Evolutionary conservation across 2,113 vertebrate genomes (phyloP).

Genomic region (Rhinopomastus cyanomelas): DNA sequence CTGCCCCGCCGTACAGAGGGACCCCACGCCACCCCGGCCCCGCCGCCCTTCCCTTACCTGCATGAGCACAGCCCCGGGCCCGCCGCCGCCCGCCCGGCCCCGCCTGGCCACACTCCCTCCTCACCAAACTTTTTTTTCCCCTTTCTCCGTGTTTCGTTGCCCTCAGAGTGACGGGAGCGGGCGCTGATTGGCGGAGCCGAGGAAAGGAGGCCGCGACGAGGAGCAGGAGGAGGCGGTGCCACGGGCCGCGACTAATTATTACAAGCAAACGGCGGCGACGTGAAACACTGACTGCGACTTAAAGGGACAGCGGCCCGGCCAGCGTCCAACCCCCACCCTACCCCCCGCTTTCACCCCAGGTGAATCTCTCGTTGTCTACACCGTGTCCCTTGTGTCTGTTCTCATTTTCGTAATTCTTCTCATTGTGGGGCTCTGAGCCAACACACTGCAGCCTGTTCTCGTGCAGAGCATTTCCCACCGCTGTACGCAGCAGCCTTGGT

Average conservation of each 20-base stretch:
- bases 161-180: conserved; percentile 57
- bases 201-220: not conserved
- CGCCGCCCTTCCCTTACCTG: not conserved
- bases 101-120: conserved; percentile 43
- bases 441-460: not conserved
- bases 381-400: not conserved
- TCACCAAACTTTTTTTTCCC: conserved; percentile 73
- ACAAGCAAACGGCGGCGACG: conserved; percentile 53
- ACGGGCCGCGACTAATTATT: not conserved
- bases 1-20: not conserved
- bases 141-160: conserved; percentile 52
- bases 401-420: no score
- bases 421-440: not conserved
- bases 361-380: fast-evolving
- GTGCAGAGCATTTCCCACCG: fast-evolving
- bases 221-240: not conserved
- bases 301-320: not conserved
- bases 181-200: conserved; percentile 46
- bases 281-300: conserved; percentile 19
- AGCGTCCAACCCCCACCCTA: fast-evolving
- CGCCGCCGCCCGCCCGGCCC: conserved; percentile 1
- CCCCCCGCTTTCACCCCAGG: no score
- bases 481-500: fast-evolving
- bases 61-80: not conserved
- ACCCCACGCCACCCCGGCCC: not conserved